phyloP scores from a whole-genome alignment of 2,797 vertebrate species.

The Amblyraja radiata region DNA sequence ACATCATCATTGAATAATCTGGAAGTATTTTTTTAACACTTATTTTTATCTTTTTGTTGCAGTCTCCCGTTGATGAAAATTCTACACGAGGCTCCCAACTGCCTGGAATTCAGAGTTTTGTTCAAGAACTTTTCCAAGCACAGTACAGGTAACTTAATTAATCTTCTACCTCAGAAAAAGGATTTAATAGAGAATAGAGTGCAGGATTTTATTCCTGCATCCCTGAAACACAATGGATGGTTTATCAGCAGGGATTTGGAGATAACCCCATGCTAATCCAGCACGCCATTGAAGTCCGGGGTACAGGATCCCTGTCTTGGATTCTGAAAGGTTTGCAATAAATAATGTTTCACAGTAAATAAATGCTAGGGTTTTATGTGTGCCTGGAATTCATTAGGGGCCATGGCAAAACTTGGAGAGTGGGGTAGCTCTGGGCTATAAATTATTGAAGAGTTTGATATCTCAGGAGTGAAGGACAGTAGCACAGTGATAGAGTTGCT shows the following conservation, averaged over 20 bases:
- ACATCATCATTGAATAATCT: background rate
- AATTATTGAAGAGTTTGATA: background rate
- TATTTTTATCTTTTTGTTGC: constrained; percentile 42
- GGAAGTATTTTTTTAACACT: background rate
- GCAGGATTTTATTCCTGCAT: background rate
- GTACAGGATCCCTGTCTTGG: background rate
- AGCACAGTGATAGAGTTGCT: no score
- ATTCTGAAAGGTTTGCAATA: background rate
- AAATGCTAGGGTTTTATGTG: background rate
- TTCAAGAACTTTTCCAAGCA: constrained; percentile 89
- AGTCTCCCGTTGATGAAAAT: constrained; percentile 56
- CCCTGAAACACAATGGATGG: no score
- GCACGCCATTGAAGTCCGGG: background rate
- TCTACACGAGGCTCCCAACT: constrained; percentile 46
- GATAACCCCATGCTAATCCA: background rate
- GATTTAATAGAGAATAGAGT: background rate
- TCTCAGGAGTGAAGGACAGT: background rate
- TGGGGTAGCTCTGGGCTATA: background rate
- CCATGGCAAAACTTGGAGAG: background rate
- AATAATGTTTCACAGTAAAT: background rate
- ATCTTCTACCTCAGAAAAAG: background rate
- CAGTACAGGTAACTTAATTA: constrained; percentile 76
- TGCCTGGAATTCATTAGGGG: background rate
- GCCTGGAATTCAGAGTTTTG: constrained; percentile 72
- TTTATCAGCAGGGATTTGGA: background rate